Evolutionary conservation across 2,888 invertebrate genomes (phyloP).

Genomic region (Sinhomidia bicolor): DNA sequence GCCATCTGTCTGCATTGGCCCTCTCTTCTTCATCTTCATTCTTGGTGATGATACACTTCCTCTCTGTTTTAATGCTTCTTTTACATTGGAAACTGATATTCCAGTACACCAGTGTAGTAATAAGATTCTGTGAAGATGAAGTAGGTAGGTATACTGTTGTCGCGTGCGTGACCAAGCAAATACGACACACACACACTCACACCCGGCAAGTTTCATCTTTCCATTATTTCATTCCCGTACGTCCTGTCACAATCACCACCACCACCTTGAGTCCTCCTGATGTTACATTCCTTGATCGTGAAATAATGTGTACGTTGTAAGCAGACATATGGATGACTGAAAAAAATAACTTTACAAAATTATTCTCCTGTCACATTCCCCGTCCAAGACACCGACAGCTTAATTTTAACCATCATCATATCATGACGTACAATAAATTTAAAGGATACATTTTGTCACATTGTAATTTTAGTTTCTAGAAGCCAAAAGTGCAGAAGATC

Average conservation of each 20-base stretch:
- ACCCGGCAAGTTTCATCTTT: not conserved
- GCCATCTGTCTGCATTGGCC: slow-evolving; percentile 21
- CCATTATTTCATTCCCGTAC: not conserved
- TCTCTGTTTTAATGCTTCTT: slow-evolving; percentile 1
- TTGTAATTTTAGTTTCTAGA: not conserved
- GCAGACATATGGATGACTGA: too few species aligned
- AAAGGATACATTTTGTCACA: not conserved
- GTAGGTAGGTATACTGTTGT: not conserved
- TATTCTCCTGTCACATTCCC: too few species aligned
- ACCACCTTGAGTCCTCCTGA: not conserved
- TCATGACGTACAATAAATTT: too few species aligned
- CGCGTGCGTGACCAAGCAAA: slow-evolving; percentile 24
- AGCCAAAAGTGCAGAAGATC: too few species aligned
- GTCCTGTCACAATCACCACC: too few species aligned
- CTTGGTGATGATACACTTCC: slow-evolving; percentile 29
- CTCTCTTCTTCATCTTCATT: not conserved
- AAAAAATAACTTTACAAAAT: too few species aligned
- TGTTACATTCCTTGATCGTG: not conserved
- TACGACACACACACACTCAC: too few species aligned
- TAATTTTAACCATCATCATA: too few species aligned
- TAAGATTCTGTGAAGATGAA: too few species aligned
- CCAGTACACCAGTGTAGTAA: too few species aligned
- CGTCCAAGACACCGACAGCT: too few species aligned
- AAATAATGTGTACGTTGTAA: too few species aligned
- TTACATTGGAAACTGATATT: not conserved